Evolutionary conservation across 1,140 invertebrate genomes (phyloP).

Genomic region (Gryon sp.): DNA sequence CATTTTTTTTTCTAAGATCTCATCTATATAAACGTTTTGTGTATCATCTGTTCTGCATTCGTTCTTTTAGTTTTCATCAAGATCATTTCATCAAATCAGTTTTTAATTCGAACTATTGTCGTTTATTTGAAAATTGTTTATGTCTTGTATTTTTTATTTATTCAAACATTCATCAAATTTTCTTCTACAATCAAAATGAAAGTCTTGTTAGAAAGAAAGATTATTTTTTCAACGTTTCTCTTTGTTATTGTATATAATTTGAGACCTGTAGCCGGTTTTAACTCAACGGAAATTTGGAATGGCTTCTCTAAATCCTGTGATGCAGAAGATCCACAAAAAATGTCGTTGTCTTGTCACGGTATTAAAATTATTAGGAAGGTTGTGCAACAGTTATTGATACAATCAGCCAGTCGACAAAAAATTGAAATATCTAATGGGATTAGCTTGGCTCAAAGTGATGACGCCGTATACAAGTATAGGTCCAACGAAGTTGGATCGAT

Average conservation of each 20-base stretch:
- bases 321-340: conserved; percentile 69
- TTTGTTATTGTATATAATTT: conserved; percentile 17
- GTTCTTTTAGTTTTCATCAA: conserved; percentile 30
- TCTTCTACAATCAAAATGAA: conserved; percentile 26
- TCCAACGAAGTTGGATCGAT: conserved; percentile 80
- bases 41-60: conserved; percentile 51
- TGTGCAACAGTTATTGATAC: conserved; percentile 76
- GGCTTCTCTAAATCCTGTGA: conserved; percentile 70
- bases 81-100: background rate
- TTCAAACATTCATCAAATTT: background rate
- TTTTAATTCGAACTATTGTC: background rate
- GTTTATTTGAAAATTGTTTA: background rate
- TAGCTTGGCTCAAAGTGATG: conserved; percentile 78
- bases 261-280: conserved; percentile 11
- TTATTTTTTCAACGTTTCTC: conserved; percentile 14
- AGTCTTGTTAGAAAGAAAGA: conserved; percentile 11
- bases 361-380: conserved; percentile 77
- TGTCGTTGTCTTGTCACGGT: conserved; percentile 78
- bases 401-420: conserved; percentile 68
- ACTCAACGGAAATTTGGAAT: conserved; percentile 64
- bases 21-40: conserved; percentile 63
- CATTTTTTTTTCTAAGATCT: conserved; percentile 34
- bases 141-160: background rate
- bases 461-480: conserved; percentile 71
- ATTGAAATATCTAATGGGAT: conserved; percentile 83